These are phyloP conservation scores for Drosophila biarmipes DNA, from an alignment of 1,140 invertebrate genomes.

Conservation along the genomic window DNA sequence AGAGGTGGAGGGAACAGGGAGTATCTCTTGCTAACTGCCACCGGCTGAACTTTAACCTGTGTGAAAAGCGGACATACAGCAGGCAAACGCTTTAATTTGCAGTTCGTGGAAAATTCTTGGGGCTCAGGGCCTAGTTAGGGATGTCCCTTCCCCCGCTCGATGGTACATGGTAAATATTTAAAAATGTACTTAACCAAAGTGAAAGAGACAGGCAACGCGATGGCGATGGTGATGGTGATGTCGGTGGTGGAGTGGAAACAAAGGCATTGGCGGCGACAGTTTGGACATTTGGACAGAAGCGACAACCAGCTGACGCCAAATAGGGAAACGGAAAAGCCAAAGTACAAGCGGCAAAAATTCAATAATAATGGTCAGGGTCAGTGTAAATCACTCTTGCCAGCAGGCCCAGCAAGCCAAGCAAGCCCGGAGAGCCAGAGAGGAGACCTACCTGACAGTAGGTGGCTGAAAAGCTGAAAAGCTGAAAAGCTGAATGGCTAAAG, in stretches of 20 bases:
- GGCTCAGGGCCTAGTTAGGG: slow-evolving; percentile 55
- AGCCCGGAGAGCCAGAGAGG: background rate
- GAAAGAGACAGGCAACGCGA: slow-evolving; percentile 73
- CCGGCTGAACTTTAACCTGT: slow-evolving; percentile 76
- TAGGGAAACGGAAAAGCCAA: slow-evolving; percentile 18
- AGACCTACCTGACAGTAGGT: slow-evolving; percentile 36
- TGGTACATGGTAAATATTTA: slow-evolving; percentile 79
- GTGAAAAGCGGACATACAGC: slow-evolving; percentile 42
- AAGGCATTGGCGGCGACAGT: slow-evolving; percentile 69
- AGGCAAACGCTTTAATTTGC: slow-evolving; percentile 75
- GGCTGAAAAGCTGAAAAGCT: slow-evolving; percentile 26
- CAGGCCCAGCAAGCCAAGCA: background rate
- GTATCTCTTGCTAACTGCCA: slow-evolving; percentile 57
- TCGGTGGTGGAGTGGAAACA: slow-evolving; percentile 11
- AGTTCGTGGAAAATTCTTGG: slow-evolving; percentile 78
- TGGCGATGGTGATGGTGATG: background rate
- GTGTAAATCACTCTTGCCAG: slow-evolving; percentile 61
- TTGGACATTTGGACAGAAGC: slow-evolving; percentile 68
- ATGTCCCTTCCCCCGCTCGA: background rate
- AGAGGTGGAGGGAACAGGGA: background rate
- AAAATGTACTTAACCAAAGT: slow-evolving; percentile 82
- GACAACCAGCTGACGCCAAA: slow-evolving; percentile 72
- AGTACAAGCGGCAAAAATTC: slow-evolving; percentile 45
- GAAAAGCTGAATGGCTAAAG: too few relatives aligned
- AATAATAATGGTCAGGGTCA: slow-evolving; percentile 72